These are phyloP conservation scores for Hydraecia micacea DNA, from an alignment of 2,888 invertebrate species.

Conservation along the genomic window DNA sequence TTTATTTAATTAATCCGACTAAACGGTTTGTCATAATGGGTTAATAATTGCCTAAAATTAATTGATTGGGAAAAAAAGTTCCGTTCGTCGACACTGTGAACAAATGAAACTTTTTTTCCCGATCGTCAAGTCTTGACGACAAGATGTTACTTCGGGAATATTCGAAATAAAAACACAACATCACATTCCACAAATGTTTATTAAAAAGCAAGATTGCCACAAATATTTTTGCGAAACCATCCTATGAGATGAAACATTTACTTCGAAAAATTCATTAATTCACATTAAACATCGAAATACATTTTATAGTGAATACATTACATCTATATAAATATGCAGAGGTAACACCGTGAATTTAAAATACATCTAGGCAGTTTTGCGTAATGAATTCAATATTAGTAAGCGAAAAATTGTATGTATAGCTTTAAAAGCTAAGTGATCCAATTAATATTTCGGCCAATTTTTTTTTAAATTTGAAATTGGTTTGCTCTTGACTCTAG, in stretches of 20 bases:
- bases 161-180: constrained; percentile 38
- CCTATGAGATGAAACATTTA: constrained; percentile 45
- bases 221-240: constrained; percentile 61
- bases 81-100: too few species aligned
- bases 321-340: constrained; percentile 46
- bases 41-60: too few species aligned
- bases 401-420: constrained; percentile 51
- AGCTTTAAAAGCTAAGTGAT: not conserved
- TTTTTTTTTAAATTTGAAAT: not conserved
- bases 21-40: too few species aligned
- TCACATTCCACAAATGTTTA: constrained; percentile 68
- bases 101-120: too few species aligned
- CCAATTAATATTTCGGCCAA: not conserved
- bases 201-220: constrained; percentile 64
- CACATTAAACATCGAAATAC: constrained; percentile 55
- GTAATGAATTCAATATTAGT: constrained; percentile 44
- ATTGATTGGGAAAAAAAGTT: too few species aligned
- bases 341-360: constrained; percentile 51
- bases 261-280: constrained; percentile 47
- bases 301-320: constrained; percentile 45
- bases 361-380: constrained; percentile 56
- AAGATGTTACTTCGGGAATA: too few species aligned
- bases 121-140: too few species aligned
- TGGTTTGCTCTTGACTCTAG: too few species aligned
- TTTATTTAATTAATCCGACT: too few species aligned